Conservation (phyloP, 2,113 vertebrate genomes). For the Hydrochoerus hydrochaeris region DNA sequence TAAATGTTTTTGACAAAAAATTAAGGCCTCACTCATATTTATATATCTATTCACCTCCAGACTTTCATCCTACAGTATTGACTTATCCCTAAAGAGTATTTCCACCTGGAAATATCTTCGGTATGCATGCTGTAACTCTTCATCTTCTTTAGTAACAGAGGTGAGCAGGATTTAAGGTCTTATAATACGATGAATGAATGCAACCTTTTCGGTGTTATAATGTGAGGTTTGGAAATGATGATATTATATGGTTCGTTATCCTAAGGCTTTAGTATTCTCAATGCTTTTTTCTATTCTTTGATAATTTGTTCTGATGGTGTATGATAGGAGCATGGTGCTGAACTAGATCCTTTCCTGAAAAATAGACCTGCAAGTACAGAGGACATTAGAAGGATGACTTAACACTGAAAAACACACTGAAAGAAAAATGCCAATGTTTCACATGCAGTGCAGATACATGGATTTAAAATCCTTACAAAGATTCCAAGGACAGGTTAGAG, state of each 20-base stretch:
- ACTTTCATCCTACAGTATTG: background rate
- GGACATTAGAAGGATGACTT: background rate
- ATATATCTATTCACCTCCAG: background rate
- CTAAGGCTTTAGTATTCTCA: background rate
- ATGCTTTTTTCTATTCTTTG: background rate
- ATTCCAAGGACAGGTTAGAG: background rate
- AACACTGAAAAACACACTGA: background rate
- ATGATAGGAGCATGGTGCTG: background rate
- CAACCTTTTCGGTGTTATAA: background rate
- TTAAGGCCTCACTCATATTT: background rate
- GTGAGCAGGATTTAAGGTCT: background rate
- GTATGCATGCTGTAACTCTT: background rate
- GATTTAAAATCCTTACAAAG: background rate
- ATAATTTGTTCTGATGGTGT: background rate
- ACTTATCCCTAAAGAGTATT: background rate
- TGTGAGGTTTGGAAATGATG: background rate
- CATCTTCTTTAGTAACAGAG: background rate
- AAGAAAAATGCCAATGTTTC: background rate
- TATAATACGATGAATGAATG: background rate
- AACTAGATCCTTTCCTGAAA: background rate
- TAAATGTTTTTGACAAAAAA: background rate
- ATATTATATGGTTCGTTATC: background rate
- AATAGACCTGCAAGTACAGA: background rate
- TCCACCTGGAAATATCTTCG: background rate
- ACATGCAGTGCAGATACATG: background rate